Evolutionary conservation across 2,797 vertebrate species (phyloP), one percentile per base, ranked within the genome.

Genomic region (Salarias fasciatus): DNA sequence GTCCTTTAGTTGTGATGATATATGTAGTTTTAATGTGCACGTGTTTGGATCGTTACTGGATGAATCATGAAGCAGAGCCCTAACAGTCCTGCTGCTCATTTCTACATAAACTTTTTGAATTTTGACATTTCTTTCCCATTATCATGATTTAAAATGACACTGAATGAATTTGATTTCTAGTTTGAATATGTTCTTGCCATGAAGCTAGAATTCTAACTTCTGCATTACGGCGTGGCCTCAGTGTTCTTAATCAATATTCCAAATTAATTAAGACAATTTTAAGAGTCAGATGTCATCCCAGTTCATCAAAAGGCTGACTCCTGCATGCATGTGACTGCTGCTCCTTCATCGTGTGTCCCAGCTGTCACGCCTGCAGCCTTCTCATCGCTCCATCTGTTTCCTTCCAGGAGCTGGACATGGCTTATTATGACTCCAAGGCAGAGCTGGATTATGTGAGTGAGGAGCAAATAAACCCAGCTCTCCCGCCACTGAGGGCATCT

Each of bases 381-480:
- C 28, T 68, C 40, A 63, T 51, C 3, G 40, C 8, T 69, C 40
- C 18, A 24, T 82, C 35, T 82, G 78, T 75, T 66, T 62, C 74
- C 76, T 80, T 80, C 29, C 84, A 99, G 97, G 97, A 99, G 88
- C 91, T 96, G 82, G 95, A 98, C 70, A 96, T 99, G 69, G 92
- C 95, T 65, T 99, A 99, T 82, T 99, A 99, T 4, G 97, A 99
- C 53, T 97, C 97, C 72, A 99, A 98, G 83, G 97, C 96, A 0
- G 97, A 98, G 57, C 93, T 96, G 18, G 96, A 98, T 89, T 96
- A 98, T 31, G 96, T 98, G 75, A 97, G 97, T 95, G 68, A 58
- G n/a, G 10, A 35, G 62, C 41, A 63, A 58, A 80, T 12, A 15
- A 44, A 69, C 28, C 12, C n/a, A 63, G 58, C 51, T 29, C 7